Evolutionary conservation across 2,888 invertebrate genomes (phyloP), one percentile per base, ranked within the genome.

Genomic region (Zaprionus bogoriensis): DNA sequence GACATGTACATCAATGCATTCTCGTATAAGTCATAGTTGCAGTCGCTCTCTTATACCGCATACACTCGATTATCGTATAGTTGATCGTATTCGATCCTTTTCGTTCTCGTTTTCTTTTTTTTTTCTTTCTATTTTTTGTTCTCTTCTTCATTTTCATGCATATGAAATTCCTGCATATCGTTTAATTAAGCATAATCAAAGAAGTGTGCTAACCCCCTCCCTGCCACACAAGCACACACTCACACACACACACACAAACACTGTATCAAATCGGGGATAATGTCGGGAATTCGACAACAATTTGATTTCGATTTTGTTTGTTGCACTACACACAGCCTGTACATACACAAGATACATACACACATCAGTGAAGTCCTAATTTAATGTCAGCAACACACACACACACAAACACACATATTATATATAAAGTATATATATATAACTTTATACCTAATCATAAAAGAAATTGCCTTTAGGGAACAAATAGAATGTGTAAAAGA

Each of bases 381-480:
- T 36, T 36, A 36, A 36, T 36, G 32, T 14, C 17, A 36, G 17
- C 32, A 36, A 60, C 38, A 57, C 17, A 58, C 19, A 32, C 17
- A 60, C 17, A 12, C 7, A 45, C 5, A 57, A 7, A 42, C 9
- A 46, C 7, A 53, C 32, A 50, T 17, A 39, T 23, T 17, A 46
- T 51, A 58, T 60, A 62, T n/a, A 27, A 53, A 20, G 62, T 47
- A 30, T 23, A 47, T 52, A 54, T 62, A 19, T 23, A 50, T 46
- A 30, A 22, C 44, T 52, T 51, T 62, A 19, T 23, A 50, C 42
- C 27, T 51, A n/a, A 47, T 7, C 5, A 45, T 38, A 41, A 61
- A 66, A 42, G 32, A 47, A 73, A 71, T 65, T 76, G 79, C 87
- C 79, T 86, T 80, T 80, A 83, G 84, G 79, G 84, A 80, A 65